phyloP scores from a whole-genome alignment of 2,797 vertebrate genomes.

The Apodemus agrarius region DNA sequence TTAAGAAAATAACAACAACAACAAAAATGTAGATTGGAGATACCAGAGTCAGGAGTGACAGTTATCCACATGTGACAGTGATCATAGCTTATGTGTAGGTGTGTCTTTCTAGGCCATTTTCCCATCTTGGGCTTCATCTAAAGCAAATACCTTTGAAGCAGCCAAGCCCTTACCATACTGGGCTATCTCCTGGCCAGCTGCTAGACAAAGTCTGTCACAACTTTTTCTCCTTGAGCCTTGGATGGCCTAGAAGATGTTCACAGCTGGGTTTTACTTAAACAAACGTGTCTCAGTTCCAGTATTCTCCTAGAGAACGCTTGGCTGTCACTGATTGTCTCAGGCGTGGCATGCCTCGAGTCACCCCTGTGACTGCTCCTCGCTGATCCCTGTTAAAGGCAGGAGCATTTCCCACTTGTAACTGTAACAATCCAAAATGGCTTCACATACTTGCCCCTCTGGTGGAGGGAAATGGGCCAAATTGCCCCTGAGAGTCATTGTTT shows the following conservation, averaged over 20 bases:
- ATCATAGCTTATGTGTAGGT: neutral
- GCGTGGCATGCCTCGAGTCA: neutral
- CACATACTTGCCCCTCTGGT: neutral
- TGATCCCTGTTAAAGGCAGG: no score
- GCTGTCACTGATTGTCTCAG: neutral
- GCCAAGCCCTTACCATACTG: fast-evolving
- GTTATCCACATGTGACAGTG: neutral
- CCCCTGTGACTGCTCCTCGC: neutral
- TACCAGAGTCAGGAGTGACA: neutral
- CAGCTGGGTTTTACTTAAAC: neutral
- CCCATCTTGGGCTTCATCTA: neutral
- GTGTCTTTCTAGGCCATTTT: neutral
- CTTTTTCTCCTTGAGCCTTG: neutral
- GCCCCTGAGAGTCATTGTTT: neutral
- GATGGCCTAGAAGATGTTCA: neutral
- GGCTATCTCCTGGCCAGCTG: neutral
- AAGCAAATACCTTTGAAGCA: neutral
- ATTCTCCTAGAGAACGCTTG: neutral
- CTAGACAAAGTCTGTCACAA: neutral
- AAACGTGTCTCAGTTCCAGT: neutral
- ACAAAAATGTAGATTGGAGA: neutral
- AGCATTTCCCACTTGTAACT: neutral
- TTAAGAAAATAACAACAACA: neutral
- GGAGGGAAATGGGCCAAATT: neutral
- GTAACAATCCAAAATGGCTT: neutral